Percentiles rank a stretch among this genome's conserved stretches.
These are phyloP conservation scores for Capitulum mitella DNA, from an alignment of 2,888 invertebrate genomes.

Conservation along the genomic window DNA sequence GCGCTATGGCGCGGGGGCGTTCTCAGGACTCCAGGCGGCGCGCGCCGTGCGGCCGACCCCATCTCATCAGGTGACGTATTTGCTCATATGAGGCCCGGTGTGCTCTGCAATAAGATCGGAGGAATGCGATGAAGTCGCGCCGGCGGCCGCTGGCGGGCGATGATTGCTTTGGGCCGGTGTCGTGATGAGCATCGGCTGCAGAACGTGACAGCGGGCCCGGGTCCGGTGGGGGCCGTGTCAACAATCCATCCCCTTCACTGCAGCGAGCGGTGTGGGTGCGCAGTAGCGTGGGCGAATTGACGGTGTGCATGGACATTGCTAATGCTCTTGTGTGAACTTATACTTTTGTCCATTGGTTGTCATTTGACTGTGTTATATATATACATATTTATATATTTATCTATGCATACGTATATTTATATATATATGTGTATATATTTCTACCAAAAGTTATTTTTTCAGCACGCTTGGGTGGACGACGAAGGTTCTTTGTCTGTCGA, in stretches of 20 bases:
- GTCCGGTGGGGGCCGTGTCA: neutral
- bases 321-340: neutral
- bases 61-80: no score
- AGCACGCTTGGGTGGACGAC: conserved; percentile 66
- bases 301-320: neutral
- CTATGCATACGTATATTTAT: no score
- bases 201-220: neutral
- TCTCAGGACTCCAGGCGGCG: no score
- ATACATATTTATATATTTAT: no score
- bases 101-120: neutral
- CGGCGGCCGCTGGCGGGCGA: neutral
- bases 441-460: no score
- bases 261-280: neutral
- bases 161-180: neutral
- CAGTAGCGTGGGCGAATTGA: neutral
- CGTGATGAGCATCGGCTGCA: neutral
- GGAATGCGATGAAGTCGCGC: neutral
- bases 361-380: no score
- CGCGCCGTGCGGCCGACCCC: no score
- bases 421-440: no score
- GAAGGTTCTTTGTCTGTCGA: conserved; percentile 61
- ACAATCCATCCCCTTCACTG: neutral
- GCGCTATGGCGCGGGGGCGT: no score
- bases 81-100: conserved; percentile 17
- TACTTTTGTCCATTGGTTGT: no score